These are phyloP conservation scores for Orthonyx spaldingii DNA, from an alignment of 2,113 vertebrate genomes.

Conservation along the genomic window DNA sequence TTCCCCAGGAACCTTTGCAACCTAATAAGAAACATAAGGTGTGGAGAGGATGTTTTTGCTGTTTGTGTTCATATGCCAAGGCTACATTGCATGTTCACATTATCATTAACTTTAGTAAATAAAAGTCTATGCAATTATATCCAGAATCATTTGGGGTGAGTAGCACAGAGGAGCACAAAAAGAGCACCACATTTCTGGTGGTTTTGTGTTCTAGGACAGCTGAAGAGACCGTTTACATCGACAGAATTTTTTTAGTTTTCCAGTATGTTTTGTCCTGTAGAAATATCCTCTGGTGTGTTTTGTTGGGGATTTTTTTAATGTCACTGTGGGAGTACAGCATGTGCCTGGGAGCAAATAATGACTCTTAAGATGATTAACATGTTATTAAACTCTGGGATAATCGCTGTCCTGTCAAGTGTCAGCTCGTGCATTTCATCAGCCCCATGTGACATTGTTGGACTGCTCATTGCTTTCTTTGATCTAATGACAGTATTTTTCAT, in stretches of 20 bases:
- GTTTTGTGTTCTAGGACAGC: not conserved
- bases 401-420: conserved; percentile 39
- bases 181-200: not conserved
- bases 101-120: not conserved
- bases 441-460: not conserved
- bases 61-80: not conserved
- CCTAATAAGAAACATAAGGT: not conserved
- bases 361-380: conserved; percentile 47
- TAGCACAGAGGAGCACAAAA: not conserved
- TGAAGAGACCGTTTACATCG: not conserved
- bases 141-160: not conserved
- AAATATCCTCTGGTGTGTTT: not conserved
- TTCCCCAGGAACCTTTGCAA: not conserved
- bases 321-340: not conserved
- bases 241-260: not conserved
- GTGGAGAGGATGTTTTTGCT: not conserved
- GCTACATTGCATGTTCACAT: not conserved
- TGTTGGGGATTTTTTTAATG: not conserved
- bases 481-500: not conserved
- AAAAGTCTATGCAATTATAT: not conserved
- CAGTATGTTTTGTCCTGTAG: not conserved
- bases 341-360: not conserved
- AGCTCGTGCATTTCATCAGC: not conserved
- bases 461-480: not conserved
- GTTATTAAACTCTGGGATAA: conserved; percentile 58